Evolutionary conservation across 2,797 vertebrate genomes (phyloP).

Genomic region (Labeo calbasu): DNA sequence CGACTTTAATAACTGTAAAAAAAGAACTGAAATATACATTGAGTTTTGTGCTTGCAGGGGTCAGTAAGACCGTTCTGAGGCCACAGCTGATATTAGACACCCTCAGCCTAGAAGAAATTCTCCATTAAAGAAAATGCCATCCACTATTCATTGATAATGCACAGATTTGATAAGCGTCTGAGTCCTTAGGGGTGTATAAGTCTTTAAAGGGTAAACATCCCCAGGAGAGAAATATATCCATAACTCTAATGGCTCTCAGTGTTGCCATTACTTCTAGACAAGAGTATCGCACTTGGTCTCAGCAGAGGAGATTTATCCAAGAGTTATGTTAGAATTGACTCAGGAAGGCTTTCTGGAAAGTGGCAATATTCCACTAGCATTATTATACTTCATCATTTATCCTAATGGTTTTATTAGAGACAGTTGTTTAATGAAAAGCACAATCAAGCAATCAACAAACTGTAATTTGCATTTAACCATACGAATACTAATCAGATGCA

Average conservation of each 20-base stretch:
- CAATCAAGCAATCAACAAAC: neutral
- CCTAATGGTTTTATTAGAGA: constrained; percentile 17
- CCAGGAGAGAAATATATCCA: constrained; percentile 43
- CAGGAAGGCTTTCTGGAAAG: constrained; percentile 39
- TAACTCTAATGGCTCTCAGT: constrained; percentile 49
- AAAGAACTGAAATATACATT: neutral
- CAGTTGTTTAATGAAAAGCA: neutral
- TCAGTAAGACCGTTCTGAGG: constrained; percentile 26
- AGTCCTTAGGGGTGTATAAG: constrained; percentile 19
- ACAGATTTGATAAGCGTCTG: constrained; percentile 25
- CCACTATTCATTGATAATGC: constrained; percentile 50
- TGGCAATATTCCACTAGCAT: constrained; percentile 28
- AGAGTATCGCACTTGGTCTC: constrained; percentile 34
- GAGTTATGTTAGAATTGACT: constrained; percentile 43
- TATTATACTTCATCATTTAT: constrained; percentile 38
- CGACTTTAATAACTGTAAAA: neutral
- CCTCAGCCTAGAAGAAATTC: constrained; percentile 30
- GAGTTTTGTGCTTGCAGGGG: neutral
- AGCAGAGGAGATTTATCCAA: constrained; percentile 47
- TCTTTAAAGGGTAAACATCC: constrained; percentile 52
- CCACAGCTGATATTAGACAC: neutral
- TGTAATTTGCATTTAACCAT: constrained; percentile 11
- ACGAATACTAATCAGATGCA: neutral
- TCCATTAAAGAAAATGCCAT: constrained; percentile 32
- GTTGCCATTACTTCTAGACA: constrained; percentile 52